Conservation (phyloP, 1,140 invertebrate species). For the Drosophila sproati region DNA sequence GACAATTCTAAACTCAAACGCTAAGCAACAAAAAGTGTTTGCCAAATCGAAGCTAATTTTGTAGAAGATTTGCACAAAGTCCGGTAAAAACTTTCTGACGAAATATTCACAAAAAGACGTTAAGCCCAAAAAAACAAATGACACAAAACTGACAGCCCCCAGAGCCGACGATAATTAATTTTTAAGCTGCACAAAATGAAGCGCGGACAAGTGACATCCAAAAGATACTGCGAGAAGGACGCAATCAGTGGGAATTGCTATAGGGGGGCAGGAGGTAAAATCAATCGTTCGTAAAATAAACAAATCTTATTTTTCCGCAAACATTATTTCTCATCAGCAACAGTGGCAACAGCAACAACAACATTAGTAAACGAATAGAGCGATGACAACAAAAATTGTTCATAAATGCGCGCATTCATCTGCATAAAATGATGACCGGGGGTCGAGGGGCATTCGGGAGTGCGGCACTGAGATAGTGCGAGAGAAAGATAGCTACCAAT, state of each 20-base stretch:
- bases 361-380: conserved; percentile 45
- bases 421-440: conserved; percentile 66
- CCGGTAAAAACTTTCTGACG: conserved; percentile 65
- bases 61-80: conserved; percentile 50
- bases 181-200: conserved; percentile 81
- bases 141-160: conserved; percentile 60
- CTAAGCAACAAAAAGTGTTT: conserved; percentile 20
- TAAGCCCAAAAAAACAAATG: conserved; percentile 67
- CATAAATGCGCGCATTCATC: conserved; percentile 81
- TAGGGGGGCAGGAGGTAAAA: conserved; percentile 44
- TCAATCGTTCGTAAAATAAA: conserved; percentile 83
- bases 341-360: conserved; percentile 50
- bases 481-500: not conserved
- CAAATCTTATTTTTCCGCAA: conserved; percentile 83
- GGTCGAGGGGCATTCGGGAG: not conserved
- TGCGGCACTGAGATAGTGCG: not conserved
- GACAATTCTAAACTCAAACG: conserved; percentile 7
- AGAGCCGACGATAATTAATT: conserved; percentile 78
- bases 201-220: conserved; percentile 55
- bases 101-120: conserved; percentile 64
- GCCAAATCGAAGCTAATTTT: conserved; percentile 65
- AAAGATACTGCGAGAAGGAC: conserved; percentile 2
- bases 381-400: conserved; percentile 79
- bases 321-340: conserved; percentile 79
- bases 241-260: not conserved